These are phyloP conservation scores for Holothuria leucospilota DNA, from an alignment of 53 echinoderm and acorn worm genomes.

Conservation along the genomic window DNA sequence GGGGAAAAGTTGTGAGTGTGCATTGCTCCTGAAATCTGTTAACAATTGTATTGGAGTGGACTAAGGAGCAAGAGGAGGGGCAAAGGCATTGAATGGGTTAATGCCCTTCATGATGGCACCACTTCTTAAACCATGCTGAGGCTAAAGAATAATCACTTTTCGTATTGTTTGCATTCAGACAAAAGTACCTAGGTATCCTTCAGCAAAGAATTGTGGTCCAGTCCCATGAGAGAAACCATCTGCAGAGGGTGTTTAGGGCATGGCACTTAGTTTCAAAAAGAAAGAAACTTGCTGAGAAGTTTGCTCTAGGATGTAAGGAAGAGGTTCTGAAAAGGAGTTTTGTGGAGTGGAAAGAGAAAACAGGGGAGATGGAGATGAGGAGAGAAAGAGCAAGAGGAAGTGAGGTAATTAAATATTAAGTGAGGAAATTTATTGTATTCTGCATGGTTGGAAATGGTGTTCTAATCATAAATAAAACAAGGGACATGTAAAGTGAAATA, in stretches of 20 bases:
- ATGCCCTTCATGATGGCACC: no score
- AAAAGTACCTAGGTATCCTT: slow-evolving; percentile 2
- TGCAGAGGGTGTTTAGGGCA: slow-evolving; percentile 36
- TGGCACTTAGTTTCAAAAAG: slow-evolving; percentile 43
- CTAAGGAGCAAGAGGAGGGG: no score
- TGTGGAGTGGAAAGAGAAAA: slow-evolving; percentile 33
- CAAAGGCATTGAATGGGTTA: no score
- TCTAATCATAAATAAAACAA: no score
- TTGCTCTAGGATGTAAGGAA: slow-evolving; percentile 3
- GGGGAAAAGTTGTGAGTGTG: no score
- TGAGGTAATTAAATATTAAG: slow-evolving; percentile 45
- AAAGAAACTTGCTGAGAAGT: neutral
- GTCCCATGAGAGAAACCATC: slow-evolving; percentile 17
- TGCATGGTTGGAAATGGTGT: no score
- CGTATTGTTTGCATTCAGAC: neutral
- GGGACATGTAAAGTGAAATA: no score
- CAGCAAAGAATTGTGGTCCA: slow-evolving; percentile 21
- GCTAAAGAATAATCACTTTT: no score
- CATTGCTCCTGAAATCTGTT: no score
- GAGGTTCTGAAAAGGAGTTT: slow-evolving; percentile 11
- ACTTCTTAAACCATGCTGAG: no score
- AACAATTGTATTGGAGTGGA: no score
- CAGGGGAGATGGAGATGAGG: slow-evolving; percentile 29
- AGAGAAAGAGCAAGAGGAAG: slow-evolving; percentile 40
- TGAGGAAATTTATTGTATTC: neutral